Base-by-base conservation (phyloP, 2,113 vertebrate species). In the Nothobranchius kuhntae region DNA sequence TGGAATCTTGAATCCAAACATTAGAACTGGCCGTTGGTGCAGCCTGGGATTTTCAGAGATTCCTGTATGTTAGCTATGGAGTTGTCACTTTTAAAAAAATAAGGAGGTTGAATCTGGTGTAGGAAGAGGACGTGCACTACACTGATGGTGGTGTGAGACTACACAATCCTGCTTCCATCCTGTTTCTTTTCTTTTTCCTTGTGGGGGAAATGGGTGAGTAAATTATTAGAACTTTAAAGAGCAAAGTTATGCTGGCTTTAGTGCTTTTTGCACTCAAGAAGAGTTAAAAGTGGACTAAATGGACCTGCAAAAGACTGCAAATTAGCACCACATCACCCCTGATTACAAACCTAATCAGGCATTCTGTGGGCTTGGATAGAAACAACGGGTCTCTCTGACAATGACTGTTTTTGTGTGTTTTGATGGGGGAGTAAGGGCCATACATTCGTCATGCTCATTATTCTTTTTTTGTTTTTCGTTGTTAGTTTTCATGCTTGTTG, bases 251-350 rank as follows among this genome's bases (percentile, higher is more conserved):
- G 86, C 87, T 92, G 83, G 87, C 83, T 92, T 45, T 89, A 63
- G 75, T 83, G 85, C 83, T 90, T 89, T 40, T 93, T 92, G 91
- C 89, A 93, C 91, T 91, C 78, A 74, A 87, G 78, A 82, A 70
- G 47, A 59, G 69, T 61, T 68, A 64, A 65, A 65, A 52, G 40
- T 45, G 61, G 48, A 45, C 46, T 83, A 56, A 76, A 73, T 65
- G 65, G 68, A 73, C 84, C 75, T 81, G 76, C 81, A 79, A 40
- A 67, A 77, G 78, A 81, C 77, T 65, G 67, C 75, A 83, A 64
- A 46, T 73, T 64, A 55, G 66, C 58, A 71, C 9, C 48, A 53
- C 69, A 21, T 78, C 71, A 61, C 53, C 78, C 30, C 57, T 67
- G 61, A 70, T 73, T 50, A 21, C 51, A 68, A 65, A 48, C 64